phyloP scores from a whole-genome alignment of 1,140 invertebrate species.

The Hormaphis cornu region DNA sequence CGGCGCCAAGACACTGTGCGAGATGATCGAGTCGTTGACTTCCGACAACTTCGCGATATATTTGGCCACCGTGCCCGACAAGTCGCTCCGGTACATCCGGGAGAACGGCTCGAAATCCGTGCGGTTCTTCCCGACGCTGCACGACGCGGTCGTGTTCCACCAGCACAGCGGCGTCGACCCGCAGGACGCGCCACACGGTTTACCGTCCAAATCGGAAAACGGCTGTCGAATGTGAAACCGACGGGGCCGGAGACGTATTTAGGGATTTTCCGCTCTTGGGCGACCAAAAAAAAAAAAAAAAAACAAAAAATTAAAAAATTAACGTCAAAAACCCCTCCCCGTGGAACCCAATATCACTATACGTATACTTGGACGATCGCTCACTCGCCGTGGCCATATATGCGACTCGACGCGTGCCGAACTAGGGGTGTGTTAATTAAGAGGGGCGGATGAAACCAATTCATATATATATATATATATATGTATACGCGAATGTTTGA shows the following conservation, averaged over 20 bases:
- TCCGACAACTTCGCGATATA: background rate
- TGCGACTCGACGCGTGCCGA: too few species aligned
- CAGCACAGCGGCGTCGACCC: background rate
- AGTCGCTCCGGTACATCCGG: background rate
- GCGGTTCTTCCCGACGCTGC: background rate
- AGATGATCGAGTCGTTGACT: background rate
- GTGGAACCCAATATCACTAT: too few species aligned
- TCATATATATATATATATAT: too few species aligned
- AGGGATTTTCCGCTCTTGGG: background rate
- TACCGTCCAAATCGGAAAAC: background rate
- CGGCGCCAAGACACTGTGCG: background rate
- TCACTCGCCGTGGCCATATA: too few species aligned
- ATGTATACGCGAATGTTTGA: too few species aligned
- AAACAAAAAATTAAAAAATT: background rate
- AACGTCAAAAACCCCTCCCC: too few species aligned
- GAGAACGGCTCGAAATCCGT: background rate
- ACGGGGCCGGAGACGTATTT: background rate
- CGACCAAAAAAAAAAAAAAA: background rate
- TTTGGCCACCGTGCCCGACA: background rate
- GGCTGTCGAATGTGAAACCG: background rate
- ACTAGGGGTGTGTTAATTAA: too few species aligned
- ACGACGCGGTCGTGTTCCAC: conserved; percentile 9
- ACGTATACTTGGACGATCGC: too few species aligned
- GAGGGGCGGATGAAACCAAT: too few species aligned
- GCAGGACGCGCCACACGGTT: background rate